A percentile compares a stretch with the other conserved stretches of the same genome.
These are phyloP conservation scores for Rhincodon typus DNA, from an alignment of 2,797 vertebrate species.

Conservation along the genomic window DNA sequence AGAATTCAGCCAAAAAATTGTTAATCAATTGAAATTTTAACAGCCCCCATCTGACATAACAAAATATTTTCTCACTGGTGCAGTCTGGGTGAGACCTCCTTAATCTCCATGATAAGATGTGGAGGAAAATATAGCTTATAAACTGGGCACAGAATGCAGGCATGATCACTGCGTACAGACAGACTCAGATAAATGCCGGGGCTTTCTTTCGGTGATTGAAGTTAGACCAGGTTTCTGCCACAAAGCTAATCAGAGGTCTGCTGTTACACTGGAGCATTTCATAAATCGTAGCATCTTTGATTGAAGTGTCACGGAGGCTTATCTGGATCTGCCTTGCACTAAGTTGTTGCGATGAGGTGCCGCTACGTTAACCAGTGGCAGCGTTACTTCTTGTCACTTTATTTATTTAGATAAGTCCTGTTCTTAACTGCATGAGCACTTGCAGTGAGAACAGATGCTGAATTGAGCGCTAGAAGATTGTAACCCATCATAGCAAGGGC, in stretches of 20 bases:
- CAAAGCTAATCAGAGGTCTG: background rate
- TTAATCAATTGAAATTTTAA: background rate
- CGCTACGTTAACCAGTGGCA: background rate
- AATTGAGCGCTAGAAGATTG: background rate
- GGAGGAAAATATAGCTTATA: background rate
- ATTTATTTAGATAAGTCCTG: background rate
- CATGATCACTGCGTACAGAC: background rate
- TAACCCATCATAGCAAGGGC: background rate
- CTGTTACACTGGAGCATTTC: background rate
- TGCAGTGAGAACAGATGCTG: background rate
- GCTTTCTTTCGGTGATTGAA: background rate
- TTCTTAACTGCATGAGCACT: background rate
- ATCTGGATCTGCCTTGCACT: constrained; percentile 22
- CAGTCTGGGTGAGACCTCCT: background rate
- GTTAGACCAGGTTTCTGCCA: background rate
- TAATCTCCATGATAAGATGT: background rate
- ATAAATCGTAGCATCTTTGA: constrained; percentile 22
- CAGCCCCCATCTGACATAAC: background rate
- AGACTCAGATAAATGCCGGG: background rate
- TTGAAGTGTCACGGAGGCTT: constrained; percentile 4
- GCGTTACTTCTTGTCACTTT: constrained; percentile 21
- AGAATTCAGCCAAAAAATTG: background rate
- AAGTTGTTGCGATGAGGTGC: constrained; percentile 22
- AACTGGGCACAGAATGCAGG: background rate
- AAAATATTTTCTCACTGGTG: background rate